Percentiles rank a stretch among this genome's conserved stretches.
These are phyloP conservation scores for Fabriciana adippe DNA, from an alignment of 2,888 invertebrate species.

Conservation along the genomic window DNA sequence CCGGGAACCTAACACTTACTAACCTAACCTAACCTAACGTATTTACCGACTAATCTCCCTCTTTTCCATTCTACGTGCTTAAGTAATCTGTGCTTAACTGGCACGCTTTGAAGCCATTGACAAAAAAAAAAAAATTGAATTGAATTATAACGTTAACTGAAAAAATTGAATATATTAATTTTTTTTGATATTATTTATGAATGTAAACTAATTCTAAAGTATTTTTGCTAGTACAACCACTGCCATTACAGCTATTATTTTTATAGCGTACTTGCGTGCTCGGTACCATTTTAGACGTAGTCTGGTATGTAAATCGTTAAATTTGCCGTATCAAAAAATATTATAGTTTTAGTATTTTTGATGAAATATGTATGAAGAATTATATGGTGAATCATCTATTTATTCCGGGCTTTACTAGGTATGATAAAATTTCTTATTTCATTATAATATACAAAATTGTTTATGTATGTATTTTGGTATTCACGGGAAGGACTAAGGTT, in stretches of 20 bases:
- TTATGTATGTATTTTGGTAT: background rate
- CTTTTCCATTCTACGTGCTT: too few species aligned
- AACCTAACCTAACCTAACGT: too few species aligned
- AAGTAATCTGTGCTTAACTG: too few species aligned
- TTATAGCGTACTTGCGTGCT: conserved; percentile 23
- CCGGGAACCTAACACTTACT: too few species aligned
- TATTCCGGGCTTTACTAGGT: too few species aligned
- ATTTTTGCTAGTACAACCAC: background rate
- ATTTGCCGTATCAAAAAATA: conserved; percentile 10
- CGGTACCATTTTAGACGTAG: conserved; percentile 17
- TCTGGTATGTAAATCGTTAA: conserved; percentile 20
- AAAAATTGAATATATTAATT: background rate
- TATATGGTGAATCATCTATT: too few species aligned
- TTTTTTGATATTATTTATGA: background rate
- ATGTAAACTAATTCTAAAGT: background rate
- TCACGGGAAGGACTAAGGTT: too few species aligned
- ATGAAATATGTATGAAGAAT: background rate
- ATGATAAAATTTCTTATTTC: background rate
- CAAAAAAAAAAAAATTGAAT: too few species aligned
- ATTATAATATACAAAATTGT: background rate
- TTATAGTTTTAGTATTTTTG: background rate
- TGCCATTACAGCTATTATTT: conserved; percentile 23
- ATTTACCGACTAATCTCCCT: too few species aligned
- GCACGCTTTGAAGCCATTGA: too few species aligned
- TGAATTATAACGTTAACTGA: too few species aligned